phyloP scores from a whole-genome alignment of 2,888 invertebrate genomes.

The Conops quadrifasciatus region DNA sequence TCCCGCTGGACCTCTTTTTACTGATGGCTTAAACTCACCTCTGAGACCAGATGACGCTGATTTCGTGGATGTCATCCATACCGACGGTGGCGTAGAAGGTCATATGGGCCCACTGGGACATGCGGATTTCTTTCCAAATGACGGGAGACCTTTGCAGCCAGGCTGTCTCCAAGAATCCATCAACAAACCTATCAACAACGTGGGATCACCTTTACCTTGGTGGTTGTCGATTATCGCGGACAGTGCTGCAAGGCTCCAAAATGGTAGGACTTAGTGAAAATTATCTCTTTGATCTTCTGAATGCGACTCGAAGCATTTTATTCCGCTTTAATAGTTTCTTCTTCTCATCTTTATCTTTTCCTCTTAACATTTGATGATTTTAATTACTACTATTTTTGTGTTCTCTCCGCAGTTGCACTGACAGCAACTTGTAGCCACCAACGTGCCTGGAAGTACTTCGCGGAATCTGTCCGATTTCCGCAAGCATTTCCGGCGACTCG shows the following conservation, averaged over 20 bases:
- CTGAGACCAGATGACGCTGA: constrained; percentile 73
- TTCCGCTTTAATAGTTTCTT: background rate
- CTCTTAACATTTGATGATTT: background rate
- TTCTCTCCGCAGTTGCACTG: constrained; percentile 67
- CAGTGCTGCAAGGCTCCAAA: too few relatives aligned
- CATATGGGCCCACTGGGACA: constrained; percentile 75
- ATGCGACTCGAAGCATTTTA: too few relatives aligned
- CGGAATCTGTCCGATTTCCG: constrained; percentile 75
- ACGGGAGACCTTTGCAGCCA: constrained; percentile 75
- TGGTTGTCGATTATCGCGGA: too few relatives aligned
- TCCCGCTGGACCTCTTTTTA: constrained; percentile 82
- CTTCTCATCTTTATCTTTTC: background rate
- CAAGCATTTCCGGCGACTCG: constrained; percentile 74
- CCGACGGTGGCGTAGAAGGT: constrained; percentile 76
- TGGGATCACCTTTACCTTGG: too few relatives aligned
- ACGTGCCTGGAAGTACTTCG: constrained; percentile 79
- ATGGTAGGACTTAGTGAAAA: too few relatives aligned
- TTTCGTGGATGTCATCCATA: constrained; percentile 80
- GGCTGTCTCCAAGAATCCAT: constrained; percentile 72
- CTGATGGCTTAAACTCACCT: constrained; percentile 71
- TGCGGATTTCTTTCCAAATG: constrained; percentile 79
- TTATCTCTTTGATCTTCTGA: too few relatives aligned
- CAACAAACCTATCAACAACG: constrained; percentile 52
- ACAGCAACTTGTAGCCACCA: constrained; percentile 75
- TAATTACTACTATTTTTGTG: background rate